A percentile compares a stretch with the other conserved stretches of the same genome.
Conservation (phyloP, 2,797 vertebrate genomes). For the Sebastes flavidus region DNA sequence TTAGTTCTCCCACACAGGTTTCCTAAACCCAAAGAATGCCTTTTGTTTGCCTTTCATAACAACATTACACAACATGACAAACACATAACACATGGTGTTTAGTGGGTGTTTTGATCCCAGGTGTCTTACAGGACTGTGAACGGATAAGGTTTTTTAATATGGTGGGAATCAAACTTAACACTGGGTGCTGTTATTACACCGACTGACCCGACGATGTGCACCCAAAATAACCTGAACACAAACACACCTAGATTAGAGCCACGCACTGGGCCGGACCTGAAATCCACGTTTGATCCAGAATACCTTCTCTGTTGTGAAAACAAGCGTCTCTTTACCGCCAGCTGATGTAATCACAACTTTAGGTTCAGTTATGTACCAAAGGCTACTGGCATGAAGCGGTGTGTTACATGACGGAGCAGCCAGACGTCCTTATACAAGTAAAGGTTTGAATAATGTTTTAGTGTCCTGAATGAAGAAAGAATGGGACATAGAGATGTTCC, state of each 20-base stretch:
- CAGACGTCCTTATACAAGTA: neutral
- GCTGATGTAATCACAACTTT: constrained; percentile 7
- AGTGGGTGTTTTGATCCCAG: neutral
- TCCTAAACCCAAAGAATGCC: constrained; percentile 32
- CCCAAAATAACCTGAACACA: neutral
- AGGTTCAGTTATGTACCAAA: neutral
- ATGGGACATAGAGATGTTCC: neutral
- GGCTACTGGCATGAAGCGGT: neutral
- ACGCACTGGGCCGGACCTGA: neutral
- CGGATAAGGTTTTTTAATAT: constrained; percentile 8
- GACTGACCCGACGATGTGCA: neutral
- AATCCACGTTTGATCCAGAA: constrained; percentile 22
- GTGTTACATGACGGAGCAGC: neutral
- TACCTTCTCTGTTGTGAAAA: constrained; percentile 24
- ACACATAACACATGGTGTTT: neutral
- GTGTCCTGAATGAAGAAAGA: neutral
- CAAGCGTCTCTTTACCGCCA: neutral
- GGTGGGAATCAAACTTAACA: constrained; percentile 21
- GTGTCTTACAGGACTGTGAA: neutral
- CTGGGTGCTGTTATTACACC: constrained; percentile 21
- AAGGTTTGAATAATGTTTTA: neutral
- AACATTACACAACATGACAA: constrained; percentile 25
- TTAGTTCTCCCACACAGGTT: neutral
- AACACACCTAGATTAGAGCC: constrained; percentile 18
- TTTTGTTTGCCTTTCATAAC: constrained; percentile 30